These are phyloP conservation scores for Drosophila busckii DNA, from an alignment of 1,140 invertebrate genomes.

Conservation along the genomic window DNA sequence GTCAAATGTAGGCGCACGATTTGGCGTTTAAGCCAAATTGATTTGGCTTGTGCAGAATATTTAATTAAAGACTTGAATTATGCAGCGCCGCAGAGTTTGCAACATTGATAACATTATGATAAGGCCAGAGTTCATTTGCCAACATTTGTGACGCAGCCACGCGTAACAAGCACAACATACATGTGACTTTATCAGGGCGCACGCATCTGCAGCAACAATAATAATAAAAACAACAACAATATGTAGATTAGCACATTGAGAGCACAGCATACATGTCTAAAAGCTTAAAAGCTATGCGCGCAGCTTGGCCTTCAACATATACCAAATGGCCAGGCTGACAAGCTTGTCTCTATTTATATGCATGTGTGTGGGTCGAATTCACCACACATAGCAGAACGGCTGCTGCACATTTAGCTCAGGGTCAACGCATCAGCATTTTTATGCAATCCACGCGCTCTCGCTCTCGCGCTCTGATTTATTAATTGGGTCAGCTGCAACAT, in stretches of 20 bases:
- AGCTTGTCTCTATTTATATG: constrained; percentile 7
- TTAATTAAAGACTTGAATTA: too few species aligned
- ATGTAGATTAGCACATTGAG: constrained; percentile 31
- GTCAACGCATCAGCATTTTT: constrained; percentile 57
- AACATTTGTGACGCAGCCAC: constrained; percentile 52
- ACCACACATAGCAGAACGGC: constrained; percentile 43
- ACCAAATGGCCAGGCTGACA: constrained; percentile 14
- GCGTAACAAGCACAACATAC: constrained; percentile 44
- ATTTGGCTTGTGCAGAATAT: too few species aligned
- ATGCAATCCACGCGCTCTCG: constrained; percentile 41
- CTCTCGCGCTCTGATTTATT: constrained; percentile 6
- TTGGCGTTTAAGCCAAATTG: too few species aligned
- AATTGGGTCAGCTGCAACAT: constrained; percentile 52
- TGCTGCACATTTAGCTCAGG: constrained; percentile 70
- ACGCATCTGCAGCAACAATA: constrained; percentile 39
- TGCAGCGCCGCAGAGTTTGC: too few species aligned
- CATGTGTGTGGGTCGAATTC: constrained; percentile 28
- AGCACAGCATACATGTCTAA: too few species aligned
- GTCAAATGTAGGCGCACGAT: too few species aligned
- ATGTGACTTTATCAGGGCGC: constrained; percentile 40
- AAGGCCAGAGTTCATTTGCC: too few species aligned
- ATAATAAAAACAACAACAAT: constrained; percentile 11
- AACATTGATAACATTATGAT: too few species aligned
- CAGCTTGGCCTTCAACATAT: constrained; percentile 67
- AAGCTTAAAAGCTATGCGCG: constrained; percentile 51